A percentile compares a stretch with the other conserved stretches of the same genome.
Evolutionary conservation across 2,888 invertebrate species (phyloP).

Genomic region (Phyto melanocephala): DNA sequence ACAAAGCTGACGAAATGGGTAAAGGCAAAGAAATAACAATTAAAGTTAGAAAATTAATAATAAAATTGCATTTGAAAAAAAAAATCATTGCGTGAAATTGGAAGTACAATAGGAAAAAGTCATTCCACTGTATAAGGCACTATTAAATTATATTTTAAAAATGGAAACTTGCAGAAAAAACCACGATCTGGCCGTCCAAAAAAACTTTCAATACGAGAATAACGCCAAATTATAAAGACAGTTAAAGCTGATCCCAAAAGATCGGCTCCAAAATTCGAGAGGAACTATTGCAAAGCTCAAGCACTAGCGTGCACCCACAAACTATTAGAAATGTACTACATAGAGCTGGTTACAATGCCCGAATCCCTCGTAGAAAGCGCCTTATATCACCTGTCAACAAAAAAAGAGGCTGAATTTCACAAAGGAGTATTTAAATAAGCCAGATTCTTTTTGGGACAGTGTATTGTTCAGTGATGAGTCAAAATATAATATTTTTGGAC

Average conservation of each 20-base stretch:
- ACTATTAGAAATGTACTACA: neutral
- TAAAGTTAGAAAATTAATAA: too few relatives aligned
- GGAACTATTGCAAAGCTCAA: neutral
- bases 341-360: neutral
- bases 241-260: neutral
- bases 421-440: neutral
- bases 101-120: neutral
- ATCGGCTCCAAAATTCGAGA: neutral
- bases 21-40: too few relatives aligned
- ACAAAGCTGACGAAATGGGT: too few relatives aligned
- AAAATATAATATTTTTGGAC: conserved; percentile 21
- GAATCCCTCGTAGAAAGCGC: neutral
- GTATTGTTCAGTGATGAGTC: conserved; percentile 12
- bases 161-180: neutral
- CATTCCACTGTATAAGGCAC: neutral
- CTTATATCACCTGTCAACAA: neutral
- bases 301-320: neutral
- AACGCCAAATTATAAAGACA: neutral
- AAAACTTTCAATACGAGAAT: neutral
- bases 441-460: conserved; percentile 7
- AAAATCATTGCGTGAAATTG: neutral
- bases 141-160: neutral
- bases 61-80: neutral
- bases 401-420: neutral
- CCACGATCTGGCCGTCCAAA: neutral